Percentiles rank a stretch among this genome's conserved stretches.
These are phyloP conservation scores for Channa argus DNA, from an alignment of 2,113 vertebrate genomes.

Conservation along the genomic window DNA sequence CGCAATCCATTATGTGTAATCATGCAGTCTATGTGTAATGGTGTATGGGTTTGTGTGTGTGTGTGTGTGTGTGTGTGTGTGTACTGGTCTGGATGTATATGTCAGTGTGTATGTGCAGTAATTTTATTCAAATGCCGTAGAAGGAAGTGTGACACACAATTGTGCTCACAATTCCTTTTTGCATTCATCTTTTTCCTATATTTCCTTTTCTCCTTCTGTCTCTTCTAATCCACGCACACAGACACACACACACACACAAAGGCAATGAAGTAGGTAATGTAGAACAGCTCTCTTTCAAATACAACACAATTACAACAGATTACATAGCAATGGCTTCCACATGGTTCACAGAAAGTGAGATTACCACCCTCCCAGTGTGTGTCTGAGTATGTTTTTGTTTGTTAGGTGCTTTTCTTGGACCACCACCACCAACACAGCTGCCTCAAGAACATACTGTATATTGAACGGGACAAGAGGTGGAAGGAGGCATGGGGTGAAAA, in stretches of 20 bases:
- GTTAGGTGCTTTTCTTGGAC: constrained; percentile 62
- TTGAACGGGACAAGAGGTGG: constrained; percentile 56
- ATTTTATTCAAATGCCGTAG: constrained; percentile 4
- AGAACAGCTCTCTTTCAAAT: constrained; percentile 70
- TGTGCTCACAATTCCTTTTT: neutral
- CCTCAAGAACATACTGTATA: constrained; percentile 30
- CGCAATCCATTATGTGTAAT: constrained; percentile 44
- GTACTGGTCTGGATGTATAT: constrained; percentile 13
- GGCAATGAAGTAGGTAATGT: constrained; percentile 72
- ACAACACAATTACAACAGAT: constrained; percentile 78
- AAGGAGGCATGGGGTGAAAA: constrained; percentile 37
- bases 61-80: constrained; percentile 25
- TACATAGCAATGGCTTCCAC: constrained; percentile 78
- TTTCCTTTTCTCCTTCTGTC: neutral
- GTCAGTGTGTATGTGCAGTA: neutral
- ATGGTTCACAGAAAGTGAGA: constrained; percentile 75
- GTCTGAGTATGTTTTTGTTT: constrained; percentile 30
- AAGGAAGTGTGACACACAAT: too few species aligned
- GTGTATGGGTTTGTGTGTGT: constrained; percentile 33
- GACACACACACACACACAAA: constrained; percentile 12
- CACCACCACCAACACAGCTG: constrained; percentile 47
- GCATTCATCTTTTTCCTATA: neutral
- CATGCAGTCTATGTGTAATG: constrained; percentile 41
- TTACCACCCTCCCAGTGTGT: constrained; percentile 62
- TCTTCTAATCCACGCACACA: constrained; percentile 9